A percentile compares a stretch with the other conserved stretches of the same genome.
These are phyloP conservation scores for Ictalurus furcatus DNA, from an alignment of 2,113 vertebrate genomes.

Conservation along the genomic window DNA sequence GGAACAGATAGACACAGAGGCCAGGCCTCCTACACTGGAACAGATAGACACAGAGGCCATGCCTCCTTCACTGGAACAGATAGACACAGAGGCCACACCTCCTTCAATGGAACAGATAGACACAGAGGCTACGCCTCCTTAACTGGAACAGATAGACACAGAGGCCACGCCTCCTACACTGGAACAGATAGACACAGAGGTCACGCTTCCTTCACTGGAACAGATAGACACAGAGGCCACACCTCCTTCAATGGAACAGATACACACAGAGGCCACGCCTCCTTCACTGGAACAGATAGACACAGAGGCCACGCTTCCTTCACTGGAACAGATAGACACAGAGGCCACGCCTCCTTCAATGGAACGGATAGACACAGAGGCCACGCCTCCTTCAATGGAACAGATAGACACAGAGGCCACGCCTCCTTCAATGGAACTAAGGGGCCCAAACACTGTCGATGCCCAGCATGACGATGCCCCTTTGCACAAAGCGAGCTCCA, in stretches of 20 bases:
- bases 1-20: neutral
- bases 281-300: neutral
- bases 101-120: neutral
- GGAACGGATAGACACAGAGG: neutral
- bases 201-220: neutral
- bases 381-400: neutral
- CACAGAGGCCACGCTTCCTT: neutral
- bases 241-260: neutral
- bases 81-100: neutral
- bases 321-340: neutral
- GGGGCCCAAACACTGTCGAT: no score
- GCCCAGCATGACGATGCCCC: no score
- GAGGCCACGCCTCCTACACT: neutral
- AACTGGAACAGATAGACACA: neutral
- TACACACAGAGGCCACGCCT: neutral
- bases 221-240: neutral
- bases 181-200: neutral
- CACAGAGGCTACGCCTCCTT: neutral
- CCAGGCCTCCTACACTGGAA: neutral
- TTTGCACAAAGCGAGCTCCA: no score
- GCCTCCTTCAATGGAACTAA: no score
- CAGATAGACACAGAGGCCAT: neutral
- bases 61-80: neutral
- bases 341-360: neutral
- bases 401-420: neutral